Evolutionary conservation across 2,113 vertebrate species (phyloP), one percentile per base, ranked within the genome.

Genomic region (Myotis lucifugus): DNA sequence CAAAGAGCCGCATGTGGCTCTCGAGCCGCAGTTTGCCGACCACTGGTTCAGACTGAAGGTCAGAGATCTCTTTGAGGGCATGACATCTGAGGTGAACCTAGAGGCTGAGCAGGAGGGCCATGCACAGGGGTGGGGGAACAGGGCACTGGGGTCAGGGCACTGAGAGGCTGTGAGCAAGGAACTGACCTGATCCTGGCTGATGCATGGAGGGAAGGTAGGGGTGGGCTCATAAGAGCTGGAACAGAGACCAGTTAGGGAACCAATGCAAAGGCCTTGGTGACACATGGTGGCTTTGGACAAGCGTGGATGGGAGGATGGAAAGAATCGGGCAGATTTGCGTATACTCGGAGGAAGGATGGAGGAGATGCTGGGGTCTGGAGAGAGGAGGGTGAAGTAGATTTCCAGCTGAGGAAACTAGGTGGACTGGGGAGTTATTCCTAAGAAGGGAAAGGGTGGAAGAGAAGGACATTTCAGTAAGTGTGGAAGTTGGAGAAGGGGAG

Each of bases 361-460:
- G 64, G 52, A 27, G 19, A 40, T 5, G 1, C 0, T 23, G 21
- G 9, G 0, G 0, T 15, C 1, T 0, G 7, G 40, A 37, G 46
- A 25, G 7, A 77, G 54, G 64, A 9, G 0, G 17, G 27, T 18
- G 42, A 48, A 50, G 34, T 0, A 8, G 15, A 64, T 27, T 74
- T 76, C 23, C 34, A 10, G 40, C 54, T 37, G 17, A 73, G 73
- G 34, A 17, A 21, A 6, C 23, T 17, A 3, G 64, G 78, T 23
- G 1, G 46, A 23, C n/a, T 13, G 9, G 7, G 25, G 48, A 72
- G 18, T n/a, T 19, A 32, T 27, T 46, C 13, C n/a, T 3, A 3
- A 84, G 7, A 3, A 88, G 17, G 73, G 48, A 48, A 52, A 15
- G 23, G 25, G 79, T 17, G 48, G 59, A 50, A 61, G 40, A 72